Evolutionary conservation across 2,888 invertebrate species (phyloP).

Genomic region (Osmoderma eremita): DNA sequence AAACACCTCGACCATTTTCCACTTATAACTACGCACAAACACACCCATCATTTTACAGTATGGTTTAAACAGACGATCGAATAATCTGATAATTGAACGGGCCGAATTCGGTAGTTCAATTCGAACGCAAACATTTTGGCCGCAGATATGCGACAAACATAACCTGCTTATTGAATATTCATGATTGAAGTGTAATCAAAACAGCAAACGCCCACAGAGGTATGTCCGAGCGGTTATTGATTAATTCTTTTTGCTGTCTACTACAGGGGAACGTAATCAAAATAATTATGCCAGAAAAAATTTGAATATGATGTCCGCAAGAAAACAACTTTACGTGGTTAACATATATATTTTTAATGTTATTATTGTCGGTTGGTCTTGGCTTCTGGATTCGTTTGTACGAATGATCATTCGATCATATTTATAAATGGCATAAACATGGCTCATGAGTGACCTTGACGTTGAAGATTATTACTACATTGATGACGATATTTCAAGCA

Average conservation of each 20-base stretch:
- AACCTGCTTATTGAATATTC: conserved; percentile 24
- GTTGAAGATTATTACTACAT: conserved; percentile 5
- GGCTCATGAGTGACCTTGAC: neutral
- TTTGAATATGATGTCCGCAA: too few species aligned
- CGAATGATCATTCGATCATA: conserved; percentile 4
- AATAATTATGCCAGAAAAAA: too few species aligned
- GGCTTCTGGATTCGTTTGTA: neutral
- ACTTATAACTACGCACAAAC: neutral
- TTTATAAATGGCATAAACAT: neutral
- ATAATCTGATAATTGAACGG: conserved; percentile 34
- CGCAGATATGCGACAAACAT: conserved; percentile 12
- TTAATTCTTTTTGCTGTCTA: too few species aligned
- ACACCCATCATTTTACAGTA: conserved; percentile 1
- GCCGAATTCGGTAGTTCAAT: conserved; percentile 21
- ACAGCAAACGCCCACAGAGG: neutral
- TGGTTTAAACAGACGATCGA: conserved; percentile 24
- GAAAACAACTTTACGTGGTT: too few species aligned
- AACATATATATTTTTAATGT: neutral
- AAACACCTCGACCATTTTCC: conserved; percentile 11
- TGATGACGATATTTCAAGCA: neutral
- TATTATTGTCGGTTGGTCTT: neutral
- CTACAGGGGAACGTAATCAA: too few species aligned
- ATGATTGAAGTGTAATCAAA: conserved; percentile 1
- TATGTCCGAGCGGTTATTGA: too few species aligned
- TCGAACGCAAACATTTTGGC: conserved; percentile 24